Percentiles rank a stretch among this genome's conserved stretches.
These are phyloP conservation scores for Myotis daubentonii DNA, from an alignment of 2,797 vertebrate species.

Conservation along the genomic window DNA sequence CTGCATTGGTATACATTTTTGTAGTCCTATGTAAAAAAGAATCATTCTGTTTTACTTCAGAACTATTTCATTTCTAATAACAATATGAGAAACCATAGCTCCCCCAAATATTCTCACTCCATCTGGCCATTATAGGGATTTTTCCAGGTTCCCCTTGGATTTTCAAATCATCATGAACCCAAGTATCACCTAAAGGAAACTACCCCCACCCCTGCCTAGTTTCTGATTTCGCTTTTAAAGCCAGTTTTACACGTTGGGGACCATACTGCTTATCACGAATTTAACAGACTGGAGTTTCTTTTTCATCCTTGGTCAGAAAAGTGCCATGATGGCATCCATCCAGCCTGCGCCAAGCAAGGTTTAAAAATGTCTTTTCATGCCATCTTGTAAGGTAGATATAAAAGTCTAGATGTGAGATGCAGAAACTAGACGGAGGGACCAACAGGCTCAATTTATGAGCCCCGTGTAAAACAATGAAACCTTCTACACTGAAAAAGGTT, in stretches of 20 bases:
- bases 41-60: background rate
- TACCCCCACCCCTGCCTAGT: background rate
- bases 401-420: background rate
- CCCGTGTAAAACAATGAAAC: background rate
- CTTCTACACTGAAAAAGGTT: background rate
- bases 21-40: background rate
- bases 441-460: background rate
- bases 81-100: background rate
- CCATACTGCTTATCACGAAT: background rate
- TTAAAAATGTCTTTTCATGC: background rate
- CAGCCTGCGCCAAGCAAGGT: background rate
- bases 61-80: slow-evolving; percentile 5
- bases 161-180: background rate
- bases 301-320: background rate
- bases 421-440: background rate
- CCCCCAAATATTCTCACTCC: background rate
- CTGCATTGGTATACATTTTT: background rate
- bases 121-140: background rate
- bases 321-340: background rate
- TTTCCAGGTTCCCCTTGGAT: background rate
- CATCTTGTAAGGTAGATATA: background rate
- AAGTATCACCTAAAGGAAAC: background rate
- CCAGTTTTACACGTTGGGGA: background rate
- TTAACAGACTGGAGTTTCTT: background rate
- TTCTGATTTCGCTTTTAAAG: background rate